Evolutionary conservation across 1,140 invertebrate species (phyloP).

Genomic region (Papilio glaucus): DNA sequence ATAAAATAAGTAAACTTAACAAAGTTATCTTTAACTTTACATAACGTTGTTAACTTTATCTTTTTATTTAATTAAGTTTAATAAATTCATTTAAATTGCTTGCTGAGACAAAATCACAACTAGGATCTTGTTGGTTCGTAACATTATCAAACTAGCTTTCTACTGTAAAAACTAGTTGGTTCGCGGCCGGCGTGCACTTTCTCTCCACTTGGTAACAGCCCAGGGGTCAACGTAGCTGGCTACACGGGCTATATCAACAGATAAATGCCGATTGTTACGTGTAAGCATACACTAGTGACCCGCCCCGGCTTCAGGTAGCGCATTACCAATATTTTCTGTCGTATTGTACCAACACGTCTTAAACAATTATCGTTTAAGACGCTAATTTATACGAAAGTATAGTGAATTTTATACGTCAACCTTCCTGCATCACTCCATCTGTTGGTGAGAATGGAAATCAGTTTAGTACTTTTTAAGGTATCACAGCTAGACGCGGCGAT

Average conservation of each 20-base stretch:
- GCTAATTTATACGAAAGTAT: too few species aligned
- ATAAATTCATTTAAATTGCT: not conserved
- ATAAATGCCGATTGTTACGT: not conserved
- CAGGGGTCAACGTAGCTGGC: slow-evolving; percentile 4
- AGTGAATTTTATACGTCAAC: not conserved
- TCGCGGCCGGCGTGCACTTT: not conserved
- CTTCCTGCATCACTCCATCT: too few species aligned
- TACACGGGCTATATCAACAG: not conserved
- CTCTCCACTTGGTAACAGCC: not conserved
- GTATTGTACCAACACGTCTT: too few species aligned
- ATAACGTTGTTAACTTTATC: too few species aligned
- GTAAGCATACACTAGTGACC: not conserved
- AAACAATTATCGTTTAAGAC: too few species aligned
- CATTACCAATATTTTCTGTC: not conserved
- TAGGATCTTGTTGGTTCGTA: too few species aligned
- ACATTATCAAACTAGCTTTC: not conserved
- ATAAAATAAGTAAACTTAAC: too few species aligned
- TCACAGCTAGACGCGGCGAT: too few species aligned
- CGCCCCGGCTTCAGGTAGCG: not conserved
- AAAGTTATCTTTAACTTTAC: too few species aligned
- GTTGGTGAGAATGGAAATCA: too few species aligned
- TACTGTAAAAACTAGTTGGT: not conserved
- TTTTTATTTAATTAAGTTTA: too few species aligned
- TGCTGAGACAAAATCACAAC: not conserved
- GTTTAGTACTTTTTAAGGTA: too few species aligned